These are phyloP conservation scores for Fopius arisanus DNA, from an alignment of 1,140 invertebrate species.

Conservation along the genomic window DNA sequence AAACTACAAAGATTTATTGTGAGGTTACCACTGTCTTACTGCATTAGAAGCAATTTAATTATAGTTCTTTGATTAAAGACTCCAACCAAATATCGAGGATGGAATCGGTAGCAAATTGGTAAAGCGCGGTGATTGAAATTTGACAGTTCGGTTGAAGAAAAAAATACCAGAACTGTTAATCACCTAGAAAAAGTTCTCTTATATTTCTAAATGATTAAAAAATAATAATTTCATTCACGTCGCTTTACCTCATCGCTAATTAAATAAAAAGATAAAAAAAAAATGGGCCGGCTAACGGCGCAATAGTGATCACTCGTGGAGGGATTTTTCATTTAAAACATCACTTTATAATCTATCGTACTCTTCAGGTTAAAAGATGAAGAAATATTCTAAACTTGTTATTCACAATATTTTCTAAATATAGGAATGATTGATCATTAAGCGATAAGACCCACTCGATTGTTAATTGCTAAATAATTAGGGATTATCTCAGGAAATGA, in stretches of 20 bases:
- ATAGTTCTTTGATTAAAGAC: neutral
- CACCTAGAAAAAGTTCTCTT: too few species aligned
- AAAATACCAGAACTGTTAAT: too few species aligned
- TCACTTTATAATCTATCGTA: neutral
- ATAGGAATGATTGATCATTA: neutral
- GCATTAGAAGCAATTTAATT: neutral
- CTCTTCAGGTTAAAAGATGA: neutral
- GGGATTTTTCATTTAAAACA: neutral
- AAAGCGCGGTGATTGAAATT: neutral
- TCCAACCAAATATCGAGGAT: too few species aligned
- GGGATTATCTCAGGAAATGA: neutral
- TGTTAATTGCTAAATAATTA: neutral
- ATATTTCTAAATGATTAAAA: too few species aligned
- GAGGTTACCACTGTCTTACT: neutral
- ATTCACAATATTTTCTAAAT: neutral
- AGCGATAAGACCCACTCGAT: neutral
- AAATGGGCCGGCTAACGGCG: neutral
- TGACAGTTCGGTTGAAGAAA: too few species aligned
- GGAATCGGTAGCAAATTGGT: too few species aligned
- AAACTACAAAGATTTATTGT: neutral
- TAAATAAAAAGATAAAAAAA: neutral
- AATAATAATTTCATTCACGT: too few species aligned
- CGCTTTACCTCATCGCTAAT: too few species aligned
- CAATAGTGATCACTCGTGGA: neutral
- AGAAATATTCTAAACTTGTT: constrained; percentile 5